Evolutionary conservation across 2,888 invertebrate genomes (phyloP).

Genomic region (Incurvaria masculella): DNA sequence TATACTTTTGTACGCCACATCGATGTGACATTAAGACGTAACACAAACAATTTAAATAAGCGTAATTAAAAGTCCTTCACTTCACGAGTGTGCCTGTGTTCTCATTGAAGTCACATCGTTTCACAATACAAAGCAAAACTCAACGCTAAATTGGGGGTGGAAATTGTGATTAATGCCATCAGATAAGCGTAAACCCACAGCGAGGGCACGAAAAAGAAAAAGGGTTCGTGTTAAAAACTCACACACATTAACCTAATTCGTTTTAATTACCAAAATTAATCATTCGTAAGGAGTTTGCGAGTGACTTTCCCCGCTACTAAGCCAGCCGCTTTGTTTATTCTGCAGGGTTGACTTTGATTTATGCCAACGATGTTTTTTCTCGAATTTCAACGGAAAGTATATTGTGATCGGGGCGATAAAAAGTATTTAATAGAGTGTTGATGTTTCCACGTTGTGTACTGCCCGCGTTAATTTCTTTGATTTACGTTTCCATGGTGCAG

Average conservation of each 20-base stretch:
- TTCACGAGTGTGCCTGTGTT: no score
- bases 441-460: not conserved
- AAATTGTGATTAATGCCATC: slow-evolving; percentile 53
- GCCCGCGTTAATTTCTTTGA: not conserved
- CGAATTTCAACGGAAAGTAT: not conserved
- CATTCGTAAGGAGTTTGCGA: slow-evolving; percentile 42
- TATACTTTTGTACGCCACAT: no score
- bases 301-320: slow-evolving; percentile 27
- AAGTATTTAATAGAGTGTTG: not conserved
- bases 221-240: slow-evolving; percentile 37
- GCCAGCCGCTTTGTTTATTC: slow-evolving; percentile 26
- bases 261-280: slow-evolving; percentile 51
- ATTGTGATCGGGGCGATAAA: not conserved
- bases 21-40: no score
- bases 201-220: slow-evolving; percentile 33
- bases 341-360: slow-evolving; percentile 31
- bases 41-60: no score
- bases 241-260: slow-evolving; percentile 55
- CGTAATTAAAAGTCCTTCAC: no score
- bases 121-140: no score
- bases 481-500: not conserved
- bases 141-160: slow-evolving; percentile 50
- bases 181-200: slow-evolving; percentile 37
- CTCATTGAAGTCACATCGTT: no score
- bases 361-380: slow-evolving; percentile 21